Percentiles rank a stretch among this genome's conserved stretches.
Evolutionary conservation across 2,888 invertebrate genomes (phyloP).

Genomic region (Standfussiana lucernea): DNA sequence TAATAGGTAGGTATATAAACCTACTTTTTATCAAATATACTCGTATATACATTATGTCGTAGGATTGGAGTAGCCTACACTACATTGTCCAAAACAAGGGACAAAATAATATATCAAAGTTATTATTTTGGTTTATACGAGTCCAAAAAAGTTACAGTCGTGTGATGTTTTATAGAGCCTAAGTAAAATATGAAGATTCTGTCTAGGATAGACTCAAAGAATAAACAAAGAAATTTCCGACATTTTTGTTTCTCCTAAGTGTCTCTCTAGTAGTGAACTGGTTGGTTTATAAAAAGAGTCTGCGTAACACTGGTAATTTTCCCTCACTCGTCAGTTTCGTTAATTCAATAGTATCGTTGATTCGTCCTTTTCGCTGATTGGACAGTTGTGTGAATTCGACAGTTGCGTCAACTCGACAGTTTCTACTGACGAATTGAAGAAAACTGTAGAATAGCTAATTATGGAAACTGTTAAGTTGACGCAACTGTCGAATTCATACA

Average conservation of each 20-base stretch:
- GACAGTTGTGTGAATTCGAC: no score
- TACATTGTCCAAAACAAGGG: not conserved
- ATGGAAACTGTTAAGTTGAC: no score
- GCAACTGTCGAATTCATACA: no score
- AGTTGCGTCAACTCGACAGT: no score
- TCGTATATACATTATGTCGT: no score
- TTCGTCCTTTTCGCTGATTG: no score
- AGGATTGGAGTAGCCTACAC: not conserved
- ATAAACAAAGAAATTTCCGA: constrained; percentile 8
- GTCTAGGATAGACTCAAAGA: constrained; percentile 29
- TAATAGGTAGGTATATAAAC: not conserved
- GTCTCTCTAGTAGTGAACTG: not conserved
- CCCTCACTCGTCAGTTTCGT: no score
- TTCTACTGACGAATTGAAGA: no score
- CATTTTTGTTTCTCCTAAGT: constrained; percentile 4
- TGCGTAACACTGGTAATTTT: no score
- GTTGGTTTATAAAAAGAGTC: not conserved
- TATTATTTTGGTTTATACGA: not conserved
- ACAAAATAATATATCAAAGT: constrained; percentile 1
- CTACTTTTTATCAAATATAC: not conserved
- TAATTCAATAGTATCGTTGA: no score
- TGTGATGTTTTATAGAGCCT: constrained; percentile 14
- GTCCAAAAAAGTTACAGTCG: not conserved
- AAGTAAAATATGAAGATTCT: constrained; percentile 11
- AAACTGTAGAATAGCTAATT: no score